phyloP scores from a whole-genome alignment of 2,113 vertebrate genomes.

The Crotalus horridus region DNA sequence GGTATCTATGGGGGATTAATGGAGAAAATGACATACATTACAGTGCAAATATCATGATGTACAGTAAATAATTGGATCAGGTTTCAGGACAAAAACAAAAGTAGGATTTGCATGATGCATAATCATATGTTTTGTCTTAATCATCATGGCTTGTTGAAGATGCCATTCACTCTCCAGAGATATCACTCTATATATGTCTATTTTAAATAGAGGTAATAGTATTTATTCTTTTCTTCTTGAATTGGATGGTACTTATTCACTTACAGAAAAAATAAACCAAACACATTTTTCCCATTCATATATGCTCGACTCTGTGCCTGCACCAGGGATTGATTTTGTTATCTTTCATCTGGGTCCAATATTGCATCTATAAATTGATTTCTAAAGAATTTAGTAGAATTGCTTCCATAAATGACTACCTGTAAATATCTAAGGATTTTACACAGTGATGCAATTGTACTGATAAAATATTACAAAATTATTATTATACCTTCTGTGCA shows the following conservation, averaged over 20 bases:
- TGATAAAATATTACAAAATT: neutral
- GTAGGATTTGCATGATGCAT: neutral
- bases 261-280: neutral
- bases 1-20: neutral
- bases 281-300: neutral
- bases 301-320: neutral
- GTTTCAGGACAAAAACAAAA: neutral
- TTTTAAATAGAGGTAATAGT: neutral
- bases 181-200: neutral
- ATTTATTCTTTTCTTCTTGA: neutral
- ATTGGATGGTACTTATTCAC: neutral
- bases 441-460: neutral
- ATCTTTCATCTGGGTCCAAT: neutral
- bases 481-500: neutral
- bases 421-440: neutral
- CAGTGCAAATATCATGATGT: neutral
- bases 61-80: neutral
- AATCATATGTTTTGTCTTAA: neutral
- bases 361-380: neutral
- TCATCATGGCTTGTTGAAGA: neutral
- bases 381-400: neutral
- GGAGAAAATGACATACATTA: neutral
- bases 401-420: neutral
- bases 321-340: neutral
- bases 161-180: neutral